Base-by-base conservation (phyloP, 2,797 vertebrate species). In the Propithecus deckenii region DNA sequence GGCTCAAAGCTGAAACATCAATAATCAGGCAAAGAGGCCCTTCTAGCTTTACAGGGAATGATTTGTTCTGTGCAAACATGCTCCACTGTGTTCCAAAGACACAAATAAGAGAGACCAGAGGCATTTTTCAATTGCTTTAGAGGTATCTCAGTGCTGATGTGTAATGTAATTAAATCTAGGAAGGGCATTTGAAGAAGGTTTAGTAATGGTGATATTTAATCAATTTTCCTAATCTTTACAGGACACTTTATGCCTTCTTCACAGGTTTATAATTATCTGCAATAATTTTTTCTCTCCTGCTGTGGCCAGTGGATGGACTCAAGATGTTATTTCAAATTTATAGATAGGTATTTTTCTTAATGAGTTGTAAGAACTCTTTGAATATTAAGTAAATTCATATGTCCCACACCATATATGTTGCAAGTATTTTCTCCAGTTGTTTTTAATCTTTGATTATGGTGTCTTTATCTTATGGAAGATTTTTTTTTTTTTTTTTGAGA, bases 1-100 rank as follows among this genome's bases (percentile, higher is more conserved):
- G 85, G 50, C 52, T 85, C 72, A 94, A 86, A 93, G 78, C 81
- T 86, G 30, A 92, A 57, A 67, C 55, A 74, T 90, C n/a, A 61
- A 8, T 69, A 35, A 65, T 74, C n/a, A 72, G 86, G 57, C 71
- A 69, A 52, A 79, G n/a, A 69, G 71, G 18, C 41, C 80, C 48
- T 52, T 86, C 32, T n/a, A 63, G 25, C 75, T 72, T 79, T 86
- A 35, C 3, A 72, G 71, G 52, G 35, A 35, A 75, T 71, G 41
- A 86, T 61, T 86, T 74, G 14, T 72, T 93, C 75, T 65, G 7
- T 38, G 23, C n/a, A 81, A 28, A 86, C 65, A 41, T 83, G 83
- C 4, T 63, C n/a, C 20, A 43, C 32, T 95, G 18, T 79, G 48
- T 91, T 93, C 75, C 89, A 89, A 46, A 91, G 83, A 43, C 55